These are phyloP conservation scores for Phyllotreta cruciferae DNA, from an alignment of 2,888 invertebrate species.

Conservation along the genomic window DNA sequence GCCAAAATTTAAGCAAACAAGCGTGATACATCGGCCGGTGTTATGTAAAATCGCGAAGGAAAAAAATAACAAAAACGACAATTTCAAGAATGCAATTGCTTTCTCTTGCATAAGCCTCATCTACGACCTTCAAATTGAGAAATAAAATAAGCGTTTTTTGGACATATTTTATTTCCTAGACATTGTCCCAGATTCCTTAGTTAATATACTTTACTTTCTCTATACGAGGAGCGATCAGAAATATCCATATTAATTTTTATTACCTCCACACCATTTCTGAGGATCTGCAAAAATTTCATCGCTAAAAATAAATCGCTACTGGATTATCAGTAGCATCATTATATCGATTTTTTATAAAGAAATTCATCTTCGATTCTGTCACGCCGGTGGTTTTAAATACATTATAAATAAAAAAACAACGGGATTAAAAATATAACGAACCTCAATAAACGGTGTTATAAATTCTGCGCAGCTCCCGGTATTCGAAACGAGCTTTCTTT, in stretches of 20 bases:
- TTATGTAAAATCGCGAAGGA: constrained; percentile 34
- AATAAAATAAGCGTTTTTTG: constrained; percentile 28
- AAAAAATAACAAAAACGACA: constrained; percentile 32
- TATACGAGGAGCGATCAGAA: constrained; percentile 15
- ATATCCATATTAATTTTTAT: background rate
- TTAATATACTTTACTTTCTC: constrained; percentile 24
- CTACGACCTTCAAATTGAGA: constrained; percentile 38
- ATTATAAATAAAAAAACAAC: no score
- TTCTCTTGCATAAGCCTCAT: constrained; percentile 38
- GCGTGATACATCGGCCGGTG: constrained; percentile 29
- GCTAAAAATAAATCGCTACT: background rate
- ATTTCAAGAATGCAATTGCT: constrained; percentile 40
- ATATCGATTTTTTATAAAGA: no score
- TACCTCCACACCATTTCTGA: no score
- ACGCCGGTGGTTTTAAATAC: no score
- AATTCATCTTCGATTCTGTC: no score
- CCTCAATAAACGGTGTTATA: no score
- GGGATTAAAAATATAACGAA: no score
- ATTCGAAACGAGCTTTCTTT: constrained; percentile 7
- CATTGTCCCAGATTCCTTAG: constrained; percentile 26
- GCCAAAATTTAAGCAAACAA: background rate
- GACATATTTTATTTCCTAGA: constrained; percentile 28
- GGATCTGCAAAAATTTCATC: background rate
- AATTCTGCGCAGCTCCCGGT: no score
- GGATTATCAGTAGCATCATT: no score